Percentiles rank a stretch among this genome's conserved stretches.
Conservation (phyloP, 64 coral and sea anemone genomes). For the Exaiptasia diaphana region DNA sequence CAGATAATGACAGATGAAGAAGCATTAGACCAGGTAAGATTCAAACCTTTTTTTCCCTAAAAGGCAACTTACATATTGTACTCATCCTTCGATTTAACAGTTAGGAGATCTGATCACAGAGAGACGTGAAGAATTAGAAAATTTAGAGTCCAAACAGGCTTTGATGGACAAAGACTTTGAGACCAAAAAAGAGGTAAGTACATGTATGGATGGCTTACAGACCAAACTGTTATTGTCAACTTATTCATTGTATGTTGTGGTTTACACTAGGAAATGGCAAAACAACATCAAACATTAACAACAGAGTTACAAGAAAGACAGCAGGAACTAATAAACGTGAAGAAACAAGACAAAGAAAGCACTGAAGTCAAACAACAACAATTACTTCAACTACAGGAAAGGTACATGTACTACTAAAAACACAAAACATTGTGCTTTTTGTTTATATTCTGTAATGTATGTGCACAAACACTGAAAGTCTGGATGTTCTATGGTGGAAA, state of each 20-base stretch:
- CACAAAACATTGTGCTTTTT: not conserved
- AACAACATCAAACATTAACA: constrained; percentile 62
- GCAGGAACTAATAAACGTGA: constrained; percentile 43
- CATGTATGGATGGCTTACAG: not conserved
- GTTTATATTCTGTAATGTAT: not conserved
- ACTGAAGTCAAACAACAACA: constrained; percentile 45
- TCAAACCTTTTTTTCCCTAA: not conserved
- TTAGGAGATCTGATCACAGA: constrained; percentile 76
- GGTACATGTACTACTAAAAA: not conserved
- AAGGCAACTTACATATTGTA: not conserved
- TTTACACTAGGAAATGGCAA: constrained; percentile 62
- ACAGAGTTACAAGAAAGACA: constrained; percentile 43
- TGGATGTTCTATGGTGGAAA: not conserved
- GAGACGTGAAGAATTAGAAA: constrained; percentile 66
- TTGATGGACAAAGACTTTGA: constrained; percentile 78
- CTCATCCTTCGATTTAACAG: not conserved
- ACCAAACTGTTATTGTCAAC: not conserved
- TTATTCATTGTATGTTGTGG: not conserved
- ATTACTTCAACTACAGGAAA: constrained; percentile 40
- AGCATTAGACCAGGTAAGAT: constrained; percentile 74
- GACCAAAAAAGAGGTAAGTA: constrained; percentile 85
- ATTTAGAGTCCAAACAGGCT: constrained; percentile 61
- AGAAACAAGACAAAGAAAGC: constrained; percentile 22
- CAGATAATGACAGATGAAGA: constrained; percentile 82
- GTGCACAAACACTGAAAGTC: not conserved